phyloP scores from a whole-genome alignment of 1,140 invertebrate species.

The Bombus superbus region DNA sequence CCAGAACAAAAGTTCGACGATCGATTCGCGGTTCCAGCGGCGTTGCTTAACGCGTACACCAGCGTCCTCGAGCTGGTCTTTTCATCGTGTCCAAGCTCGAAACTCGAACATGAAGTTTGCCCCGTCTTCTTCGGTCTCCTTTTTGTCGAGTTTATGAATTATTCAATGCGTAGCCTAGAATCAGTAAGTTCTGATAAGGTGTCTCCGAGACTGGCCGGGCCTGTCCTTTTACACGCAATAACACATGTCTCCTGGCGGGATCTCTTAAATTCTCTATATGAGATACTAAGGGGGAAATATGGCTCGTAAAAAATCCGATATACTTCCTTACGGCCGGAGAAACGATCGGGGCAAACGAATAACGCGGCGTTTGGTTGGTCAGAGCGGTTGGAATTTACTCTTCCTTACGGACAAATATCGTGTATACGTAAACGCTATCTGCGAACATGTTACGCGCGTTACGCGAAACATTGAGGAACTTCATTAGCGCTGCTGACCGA shows the following conservation, averaged over 20 bases:
- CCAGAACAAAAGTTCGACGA: not conserved
- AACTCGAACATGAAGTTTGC: slow-evolving; percentile 30
- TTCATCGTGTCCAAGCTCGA: not conserved
- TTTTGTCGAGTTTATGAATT: not conserved
- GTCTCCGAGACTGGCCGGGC: too few species aligned
- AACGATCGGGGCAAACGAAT: slow-evolving; percentile 9
- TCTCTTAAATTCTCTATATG: slow-evolving; percentile 38
- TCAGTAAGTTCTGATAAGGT: not conserved
- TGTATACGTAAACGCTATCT: too few species aligned
- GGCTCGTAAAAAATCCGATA: slow-evolving; percentile 4
- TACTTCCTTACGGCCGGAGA: slow-evolving; percentile 13
- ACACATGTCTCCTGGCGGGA: not conserved
- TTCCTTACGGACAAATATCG: not conserved
- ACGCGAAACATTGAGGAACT: too few species aligned
- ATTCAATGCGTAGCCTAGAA: not conserved
- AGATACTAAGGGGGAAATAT: slow-evolving; percentile 43
- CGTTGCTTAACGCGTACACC: slow-evolving; percentile 4
- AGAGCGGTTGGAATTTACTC: not conserved
- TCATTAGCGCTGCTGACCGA: too few species aligned
- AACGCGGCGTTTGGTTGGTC: not conserved
- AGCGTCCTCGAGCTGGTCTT: not conserved
- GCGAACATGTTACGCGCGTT: too few species aligned
- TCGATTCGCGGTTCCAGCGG: slow-evolving; percentile 19
- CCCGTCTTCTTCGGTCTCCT: too few species aligned
- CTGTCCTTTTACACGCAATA: not conserved